phyloP scores from a whole-genome alignment of 2,113 vertebrate genomes.

The Illadopsis cleaveri region DNA sequence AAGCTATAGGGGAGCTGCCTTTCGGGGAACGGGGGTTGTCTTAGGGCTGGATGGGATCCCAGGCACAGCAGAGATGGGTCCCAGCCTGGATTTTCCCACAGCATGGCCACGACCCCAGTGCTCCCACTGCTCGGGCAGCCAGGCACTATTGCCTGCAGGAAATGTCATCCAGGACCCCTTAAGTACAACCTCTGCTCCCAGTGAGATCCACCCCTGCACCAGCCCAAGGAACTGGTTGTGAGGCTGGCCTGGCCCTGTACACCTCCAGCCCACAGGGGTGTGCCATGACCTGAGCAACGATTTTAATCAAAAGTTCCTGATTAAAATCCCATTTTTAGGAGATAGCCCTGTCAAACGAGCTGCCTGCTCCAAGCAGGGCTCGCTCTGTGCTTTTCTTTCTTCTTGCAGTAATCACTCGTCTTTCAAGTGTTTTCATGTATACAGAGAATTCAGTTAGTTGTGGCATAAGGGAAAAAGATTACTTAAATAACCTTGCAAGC shows the following conservation, averaged over 20 bases:
- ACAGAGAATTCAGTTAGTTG: neutral
- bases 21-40: fast-evolving
- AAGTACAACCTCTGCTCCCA: neutral
- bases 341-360: neutral
- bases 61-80: neutral
- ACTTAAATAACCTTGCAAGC: conserved; percentile 16
- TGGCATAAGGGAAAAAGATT: neutral
- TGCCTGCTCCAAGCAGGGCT: fast-evolving
- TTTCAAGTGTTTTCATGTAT: neutral
- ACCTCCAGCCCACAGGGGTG: neutral
- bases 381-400: neutral
- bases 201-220: neutral
- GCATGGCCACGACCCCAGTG: neutral
- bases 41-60: no score
- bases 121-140: neutral
- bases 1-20: fast-evolving
- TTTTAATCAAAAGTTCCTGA: conserved; percentile 20
- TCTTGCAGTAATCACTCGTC: neutral
- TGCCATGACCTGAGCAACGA: neutral
- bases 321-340: conserved; percentile 26
- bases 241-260: neutral
- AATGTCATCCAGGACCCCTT: neutral
- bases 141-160: neutral
- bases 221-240: neutral
- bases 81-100: neutral